A percentile compares a stretch with the other conserved stretches of the same genome.
Conservation (phyloP, 2,113 vertebrate species). For the Corynorhinus townsendii region DNA sequence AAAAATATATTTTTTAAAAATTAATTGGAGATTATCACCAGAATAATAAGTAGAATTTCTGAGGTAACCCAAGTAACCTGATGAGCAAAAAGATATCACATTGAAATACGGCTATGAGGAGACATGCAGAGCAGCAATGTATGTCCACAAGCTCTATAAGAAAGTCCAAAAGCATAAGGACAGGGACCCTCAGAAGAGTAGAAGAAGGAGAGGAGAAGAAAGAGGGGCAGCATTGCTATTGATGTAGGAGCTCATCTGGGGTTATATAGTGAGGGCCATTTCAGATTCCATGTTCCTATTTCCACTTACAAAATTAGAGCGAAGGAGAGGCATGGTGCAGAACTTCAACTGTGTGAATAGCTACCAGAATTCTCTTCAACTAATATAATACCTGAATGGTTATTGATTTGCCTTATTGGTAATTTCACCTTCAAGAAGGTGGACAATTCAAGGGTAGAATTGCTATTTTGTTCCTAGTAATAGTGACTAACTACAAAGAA, state of each 20-base stretch:
- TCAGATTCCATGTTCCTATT: background rate
- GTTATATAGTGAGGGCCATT: background rate
- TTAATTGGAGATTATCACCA: background rate
- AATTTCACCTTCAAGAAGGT: background rate
- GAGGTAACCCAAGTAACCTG: background rate
- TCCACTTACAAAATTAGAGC: background rate
- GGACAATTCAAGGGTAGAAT: background rate
- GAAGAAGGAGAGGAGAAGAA: background rate
- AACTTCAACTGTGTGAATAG: background rate
- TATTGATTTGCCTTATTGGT: background rate
- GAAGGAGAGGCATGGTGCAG: background rate
- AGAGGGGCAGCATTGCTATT: background rate
- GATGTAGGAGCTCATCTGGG: background rate
- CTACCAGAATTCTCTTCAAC: conserved; percentile 1
- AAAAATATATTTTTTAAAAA: background rate
- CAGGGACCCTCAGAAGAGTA: background rate
- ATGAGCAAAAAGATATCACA: background rate
- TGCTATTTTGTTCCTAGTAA: background rate
- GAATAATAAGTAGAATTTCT: background rate
- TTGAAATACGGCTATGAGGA: background rate
- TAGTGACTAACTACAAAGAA: background rate
- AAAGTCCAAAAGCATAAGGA: background rate
- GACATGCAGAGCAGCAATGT: background rate
- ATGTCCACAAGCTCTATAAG: background rate
- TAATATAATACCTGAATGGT: background rate